Base-by-base conservation (phyloP, 2,888 invertebrate species). In the Drosophila stalkeri region DNA sequence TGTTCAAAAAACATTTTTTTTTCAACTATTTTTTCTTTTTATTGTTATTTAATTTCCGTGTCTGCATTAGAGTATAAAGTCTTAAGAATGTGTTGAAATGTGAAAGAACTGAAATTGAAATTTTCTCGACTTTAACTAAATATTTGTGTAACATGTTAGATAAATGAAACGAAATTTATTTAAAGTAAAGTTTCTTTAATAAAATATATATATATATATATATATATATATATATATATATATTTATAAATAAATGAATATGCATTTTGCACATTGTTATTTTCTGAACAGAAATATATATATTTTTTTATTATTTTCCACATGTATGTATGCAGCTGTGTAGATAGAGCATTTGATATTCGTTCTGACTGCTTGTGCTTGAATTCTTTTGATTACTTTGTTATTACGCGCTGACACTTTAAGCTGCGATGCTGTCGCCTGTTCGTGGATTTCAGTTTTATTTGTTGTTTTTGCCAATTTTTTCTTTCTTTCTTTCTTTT, bases 361-460 rank as follows among this genome's bases (percentile, higher is more conserved):
- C 70, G 63, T 31, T 60, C 41, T 43, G 31, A 20, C 31, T 20
- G 12, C 23, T 54, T 14, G 14, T 8, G 27, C 12, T 46, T 59
- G 56, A 52, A 52, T 70, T 55, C 54, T 43, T 59, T 59, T 39
- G 77, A 74, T 72, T 69, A 77, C 64, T 77, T 80, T 77, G 72
- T 75, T 80, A 73, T 72, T 78, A 66, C 70, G 74, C 61, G 81
- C 69, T 81, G 81, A 81, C 81, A 81, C 76, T 81, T 81, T 76
- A 76, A 81, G 81, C 81, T 64, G 52, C 70, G 65, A 60, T 74
- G 69, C 68, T 63, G 68, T 55, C 68, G 73, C 60, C 67, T 59
- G 63, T 20, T 52, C 64, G 64, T 55, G 68, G 68, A 70, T 75
- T 78, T 63, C 49, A 33, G 46, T 51, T 72, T 66, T 76, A 68